These are phyloP conservation scores for Erebia aethiops DNA, from an alignment of 2,888 invertebrate genomes.

Conservation along the genomic window DNA sequence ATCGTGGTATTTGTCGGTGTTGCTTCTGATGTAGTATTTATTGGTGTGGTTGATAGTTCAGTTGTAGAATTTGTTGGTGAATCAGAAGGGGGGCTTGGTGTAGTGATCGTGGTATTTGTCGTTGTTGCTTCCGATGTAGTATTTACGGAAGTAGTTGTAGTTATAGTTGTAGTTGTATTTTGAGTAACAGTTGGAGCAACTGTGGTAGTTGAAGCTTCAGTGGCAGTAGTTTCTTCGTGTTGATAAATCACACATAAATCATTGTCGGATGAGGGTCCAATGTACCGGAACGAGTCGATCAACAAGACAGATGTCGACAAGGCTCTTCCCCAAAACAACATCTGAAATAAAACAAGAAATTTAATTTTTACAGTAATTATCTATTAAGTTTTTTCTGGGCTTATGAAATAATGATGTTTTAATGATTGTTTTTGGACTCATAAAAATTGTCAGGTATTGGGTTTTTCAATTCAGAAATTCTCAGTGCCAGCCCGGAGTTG, in stretches of 20 bases:
- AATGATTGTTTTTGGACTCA: too few species aligned
- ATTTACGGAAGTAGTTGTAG: too few species aligned
- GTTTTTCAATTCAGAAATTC: too few species aligned
- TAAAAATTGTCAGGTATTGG: too few species aligned
- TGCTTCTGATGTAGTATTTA: neutral
- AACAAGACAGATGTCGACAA: too few species aligned
- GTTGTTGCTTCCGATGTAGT: neutral
- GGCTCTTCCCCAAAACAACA: neutral
- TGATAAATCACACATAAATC: neutral
- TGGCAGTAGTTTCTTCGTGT: neutral
- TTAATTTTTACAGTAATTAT: neutral
- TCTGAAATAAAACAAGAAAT: neutral
- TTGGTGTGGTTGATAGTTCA: too few species aligned
- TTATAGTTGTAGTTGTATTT: too few species aligned
- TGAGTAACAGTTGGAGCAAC: neutral
- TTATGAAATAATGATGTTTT: too few species aligned
- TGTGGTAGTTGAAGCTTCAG: neutral
- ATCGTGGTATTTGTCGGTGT: neutral
- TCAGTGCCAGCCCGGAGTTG: too few species aligned
- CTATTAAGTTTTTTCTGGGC: too few species aligned
- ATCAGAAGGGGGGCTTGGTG: neutral
- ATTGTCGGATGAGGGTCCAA: neutral
- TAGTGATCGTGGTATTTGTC: neutral
- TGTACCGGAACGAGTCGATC: neutral
- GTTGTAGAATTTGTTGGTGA: too few species aligned